These are phyloP conservation scores for Drosophila hydei DNA, from an alignment of 1,140 invertebrate genomes.

Conservation along the genomic window DNA sequence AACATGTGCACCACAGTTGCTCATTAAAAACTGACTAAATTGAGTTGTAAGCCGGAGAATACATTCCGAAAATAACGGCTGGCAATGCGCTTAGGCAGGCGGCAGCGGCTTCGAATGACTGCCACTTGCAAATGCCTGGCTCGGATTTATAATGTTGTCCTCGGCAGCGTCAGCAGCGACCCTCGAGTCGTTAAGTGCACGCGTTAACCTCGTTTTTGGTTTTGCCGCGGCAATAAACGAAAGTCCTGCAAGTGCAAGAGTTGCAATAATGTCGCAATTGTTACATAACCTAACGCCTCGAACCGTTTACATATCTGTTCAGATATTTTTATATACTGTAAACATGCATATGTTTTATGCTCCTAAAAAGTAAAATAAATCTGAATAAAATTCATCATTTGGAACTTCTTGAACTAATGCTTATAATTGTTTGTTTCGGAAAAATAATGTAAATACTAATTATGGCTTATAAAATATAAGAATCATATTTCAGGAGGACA, in stretches of 20 bases:
- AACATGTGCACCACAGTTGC: constrained; percentile 57
- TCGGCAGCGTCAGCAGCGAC: constrained; percentile 55
- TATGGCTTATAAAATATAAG: too few species aligned
- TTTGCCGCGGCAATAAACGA: constrained; percentile 53
- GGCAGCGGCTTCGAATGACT: constrained; percentile 48
- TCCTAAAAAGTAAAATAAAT: too few species aligned
- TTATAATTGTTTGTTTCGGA: too few species aligned
- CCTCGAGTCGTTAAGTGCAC: constrained; percentile 79
- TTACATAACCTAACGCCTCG: constrained; percentile 40
- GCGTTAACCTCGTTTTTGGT: constrained; percentile 75
- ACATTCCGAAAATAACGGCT: constrained; percentile 57
- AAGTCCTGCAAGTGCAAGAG: constrained; percentile 38
- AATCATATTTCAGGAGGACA: too few species aligned
- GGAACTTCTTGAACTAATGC: too few species aligned
- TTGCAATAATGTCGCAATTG: constrained; percentile 39
- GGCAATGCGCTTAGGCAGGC: constrained; percentile 50
- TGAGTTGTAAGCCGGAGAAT: constrained; percentile 66
- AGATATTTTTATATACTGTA: background rate
- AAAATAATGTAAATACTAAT: too few species aligned
- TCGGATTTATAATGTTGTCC: constrained; percentile 81
- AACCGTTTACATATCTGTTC: constrained; percentile 3
- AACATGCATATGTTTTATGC: too few species aligned
- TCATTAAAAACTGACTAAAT: constrained; percentile 80
- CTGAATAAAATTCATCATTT: too few species aligned
- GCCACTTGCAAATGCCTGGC: constrained; percentile 80